Evolutionary conservation across 1,140 invertebrate species (phyloP).

Genomic region (Drosophila tani): DNA sequence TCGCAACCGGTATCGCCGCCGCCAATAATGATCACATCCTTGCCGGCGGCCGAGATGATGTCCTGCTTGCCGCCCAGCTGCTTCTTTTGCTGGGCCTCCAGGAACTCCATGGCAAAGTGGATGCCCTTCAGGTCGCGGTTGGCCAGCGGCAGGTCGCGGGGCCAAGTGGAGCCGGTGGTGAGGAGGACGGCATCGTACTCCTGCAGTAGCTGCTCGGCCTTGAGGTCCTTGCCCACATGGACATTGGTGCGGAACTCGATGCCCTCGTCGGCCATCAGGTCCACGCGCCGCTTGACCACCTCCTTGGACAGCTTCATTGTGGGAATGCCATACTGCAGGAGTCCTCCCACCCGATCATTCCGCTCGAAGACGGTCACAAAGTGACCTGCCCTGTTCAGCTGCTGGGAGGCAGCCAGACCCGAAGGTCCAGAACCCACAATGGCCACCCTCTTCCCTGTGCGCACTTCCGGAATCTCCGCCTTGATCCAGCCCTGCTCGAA

Average conservation of each 20-base stretch:
- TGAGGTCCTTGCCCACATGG: constrained; percentile 96
- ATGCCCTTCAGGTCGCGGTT: constrained; percentile 95
- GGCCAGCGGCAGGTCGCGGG: constrained; percentile 94
- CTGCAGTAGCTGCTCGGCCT: constrained; percentile 88
- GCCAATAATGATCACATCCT: constrained; percentile 98
- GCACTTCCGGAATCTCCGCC: constrained; percentile 87
- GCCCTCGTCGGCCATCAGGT: constrained; percentile 95
- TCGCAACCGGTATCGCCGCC: constrained; percentile 99
- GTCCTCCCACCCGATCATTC: constrained; percentile 97
- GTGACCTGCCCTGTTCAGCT: constrained; percentile 96
- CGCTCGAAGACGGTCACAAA: constrained; percentile 97
- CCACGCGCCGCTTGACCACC: constrained; percentile 95
- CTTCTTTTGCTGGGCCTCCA: constrained; percentile 98
- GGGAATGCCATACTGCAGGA: constrained; percentile 98
- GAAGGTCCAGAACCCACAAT: constrained; percentile 98
- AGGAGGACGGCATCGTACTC: constrained; percentile 95
- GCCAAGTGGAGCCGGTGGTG: constrained; percentile 98
- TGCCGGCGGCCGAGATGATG: constrained; percentile 93
- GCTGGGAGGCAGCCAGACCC: constrained; percentile 98
- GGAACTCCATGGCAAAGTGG: constrained; percentile 98
- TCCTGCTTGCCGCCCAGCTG: constrained; percentile 90
- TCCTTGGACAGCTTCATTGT: constrained; percentile 98
- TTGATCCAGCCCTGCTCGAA: constrained; percentile 98
- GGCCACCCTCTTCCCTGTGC: constrained; percentile 95
- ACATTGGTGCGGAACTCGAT: constrained; percentile 95